These are phyloP conservation scores for Lindbergichthys nudifrons DNA, from an alignment of 2,797 vertebrate species.

Conservation along the genomic window DNA sequence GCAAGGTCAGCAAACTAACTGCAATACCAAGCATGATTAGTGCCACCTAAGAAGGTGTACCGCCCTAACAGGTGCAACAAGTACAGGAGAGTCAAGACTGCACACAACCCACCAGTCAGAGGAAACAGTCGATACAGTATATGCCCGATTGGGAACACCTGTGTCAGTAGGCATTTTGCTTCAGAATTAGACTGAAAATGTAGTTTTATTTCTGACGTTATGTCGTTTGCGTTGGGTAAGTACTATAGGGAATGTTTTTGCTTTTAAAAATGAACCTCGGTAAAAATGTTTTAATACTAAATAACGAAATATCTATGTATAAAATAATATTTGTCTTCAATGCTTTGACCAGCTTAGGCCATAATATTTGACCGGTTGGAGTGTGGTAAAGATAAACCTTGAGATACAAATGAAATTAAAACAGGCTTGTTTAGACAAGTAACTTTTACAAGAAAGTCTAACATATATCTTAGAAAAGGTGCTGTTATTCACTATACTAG, in stretches of 20 bases:
- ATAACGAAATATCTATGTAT: not conserved
- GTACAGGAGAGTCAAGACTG: not conserved
- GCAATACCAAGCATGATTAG: constrained; percentile 3
- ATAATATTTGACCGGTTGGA: constrained; percentile 10
- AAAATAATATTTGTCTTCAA: constrained; percentile 22
- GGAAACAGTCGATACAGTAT: not conserved
- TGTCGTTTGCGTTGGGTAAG: too few species aligned
- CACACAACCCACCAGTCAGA: not conserved
- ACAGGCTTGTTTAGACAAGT: constrained; percentile 18
- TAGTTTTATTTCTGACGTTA: not conserved
- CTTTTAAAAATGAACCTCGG: too few species aligned
- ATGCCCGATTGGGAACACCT: constrained; percentile 17
- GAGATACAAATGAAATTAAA: constrained; percentile 41
- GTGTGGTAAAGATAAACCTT: constrained; percentile 26
- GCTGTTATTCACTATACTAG: constrained; percentile 23
- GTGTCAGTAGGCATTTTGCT: not conserved
- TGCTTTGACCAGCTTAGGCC: constrained; percentile 1
- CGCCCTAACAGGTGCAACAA: constrained; percentile 20
- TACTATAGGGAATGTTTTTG: too few species aligned
- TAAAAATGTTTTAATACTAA: not conserved
- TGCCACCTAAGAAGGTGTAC: not conserved
- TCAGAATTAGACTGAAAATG: not conserved
- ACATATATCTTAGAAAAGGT: constrained; percentile 29
- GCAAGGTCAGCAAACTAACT: constrained; percentile 4
- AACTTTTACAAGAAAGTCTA: constrained; percentile 25